Percentiles rank a stretch among this genome's conserved stretches.
Evolutionary conservation across 1,140 invertebrate species (phyloP).

Genomic region (Brachionus asplanchnoidis): DNA sequence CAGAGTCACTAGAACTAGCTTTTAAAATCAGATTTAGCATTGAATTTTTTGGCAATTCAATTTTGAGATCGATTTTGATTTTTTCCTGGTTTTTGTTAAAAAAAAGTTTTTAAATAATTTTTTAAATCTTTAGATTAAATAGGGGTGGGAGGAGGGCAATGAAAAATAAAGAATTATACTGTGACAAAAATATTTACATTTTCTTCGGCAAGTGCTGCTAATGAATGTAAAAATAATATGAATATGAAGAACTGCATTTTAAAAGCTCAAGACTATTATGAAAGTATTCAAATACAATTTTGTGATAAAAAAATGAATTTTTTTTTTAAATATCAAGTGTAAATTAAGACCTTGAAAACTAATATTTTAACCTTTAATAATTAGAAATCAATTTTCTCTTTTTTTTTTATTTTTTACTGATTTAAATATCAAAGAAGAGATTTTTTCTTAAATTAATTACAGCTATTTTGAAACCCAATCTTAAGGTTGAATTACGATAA

Average conservation of each 20-base stretch:
- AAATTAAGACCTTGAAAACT: background rate
- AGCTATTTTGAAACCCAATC: background rate
- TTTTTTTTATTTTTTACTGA: background rate
- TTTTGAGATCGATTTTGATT: conserved; percentile 13
- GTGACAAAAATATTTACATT: background rate
- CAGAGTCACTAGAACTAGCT: background rate
- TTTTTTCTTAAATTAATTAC: background rate
- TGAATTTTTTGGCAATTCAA: conserved; percentile 13
- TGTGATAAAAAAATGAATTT: background rate
- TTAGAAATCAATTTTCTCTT: background rate
- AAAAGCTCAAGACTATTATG: background rate
- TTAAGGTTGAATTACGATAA: background rate
- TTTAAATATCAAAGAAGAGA: background rate
- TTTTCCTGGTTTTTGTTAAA: background rate
- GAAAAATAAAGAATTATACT: background rate
- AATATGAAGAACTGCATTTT: background rate
- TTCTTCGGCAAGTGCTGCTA: background rate
- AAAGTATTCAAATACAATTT: background rate
- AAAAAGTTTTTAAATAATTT: background rate
- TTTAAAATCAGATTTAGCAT: background rate
- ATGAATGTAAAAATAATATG: background rate
- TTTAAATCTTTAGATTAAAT: no score
- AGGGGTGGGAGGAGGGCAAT: background rate
- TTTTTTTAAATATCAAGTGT: background rate
- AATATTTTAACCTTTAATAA: background rate